Evolutionary conservation across 2,113 vertebrate genomes (phyloP).

Genomic region (Leptosomus discolor): DNA sequence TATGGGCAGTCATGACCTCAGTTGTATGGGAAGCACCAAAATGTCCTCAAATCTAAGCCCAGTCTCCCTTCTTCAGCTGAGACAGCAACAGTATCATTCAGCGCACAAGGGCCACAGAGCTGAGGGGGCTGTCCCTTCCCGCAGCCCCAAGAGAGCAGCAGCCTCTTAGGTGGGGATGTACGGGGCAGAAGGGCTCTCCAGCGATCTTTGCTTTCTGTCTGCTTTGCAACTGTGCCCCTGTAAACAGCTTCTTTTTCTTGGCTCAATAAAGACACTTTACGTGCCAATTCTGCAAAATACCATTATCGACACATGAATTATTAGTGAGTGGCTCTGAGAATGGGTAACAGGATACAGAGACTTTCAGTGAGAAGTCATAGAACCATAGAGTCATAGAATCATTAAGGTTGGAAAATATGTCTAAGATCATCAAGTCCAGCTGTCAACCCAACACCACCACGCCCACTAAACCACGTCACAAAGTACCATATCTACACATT

Average conservation of each 20-base stretch:
- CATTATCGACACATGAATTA: fast-evolving
- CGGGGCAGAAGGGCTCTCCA: not conserved
- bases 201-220: not conserved
- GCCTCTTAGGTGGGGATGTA: not conserved
- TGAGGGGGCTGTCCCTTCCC: not conserved
- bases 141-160: fast-evolving
- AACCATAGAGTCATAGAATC: too few species aligned
- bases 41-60: not conserved
- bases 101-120: not conserved
- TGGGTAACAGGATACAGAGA: not conserved
- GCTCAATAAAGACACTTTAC: not conserved
- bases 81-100: not conserved
- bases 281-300: not conserved
- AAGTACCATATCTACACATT: too few species aligned
- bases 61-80: not conserved
- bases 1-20: not conserved
- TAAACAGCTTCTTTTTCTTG: not conserved
- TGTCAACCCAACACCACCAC: too few species aligned
- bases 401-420: too few species aligned
- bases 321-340: not conserved
- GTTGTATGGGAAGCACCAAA: not conserved
- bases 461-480: too few species aligned
- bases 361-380: not conserved
- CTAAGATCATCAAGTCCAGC: too few species aligned
- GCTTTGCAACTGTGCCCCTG: not conserved